Evolutionary conservation across 2,888 invertebrate species (phyloP), one percentile per base, ranked within the genome.

Genomic region (Cecidostiba fungosa): DNA sequence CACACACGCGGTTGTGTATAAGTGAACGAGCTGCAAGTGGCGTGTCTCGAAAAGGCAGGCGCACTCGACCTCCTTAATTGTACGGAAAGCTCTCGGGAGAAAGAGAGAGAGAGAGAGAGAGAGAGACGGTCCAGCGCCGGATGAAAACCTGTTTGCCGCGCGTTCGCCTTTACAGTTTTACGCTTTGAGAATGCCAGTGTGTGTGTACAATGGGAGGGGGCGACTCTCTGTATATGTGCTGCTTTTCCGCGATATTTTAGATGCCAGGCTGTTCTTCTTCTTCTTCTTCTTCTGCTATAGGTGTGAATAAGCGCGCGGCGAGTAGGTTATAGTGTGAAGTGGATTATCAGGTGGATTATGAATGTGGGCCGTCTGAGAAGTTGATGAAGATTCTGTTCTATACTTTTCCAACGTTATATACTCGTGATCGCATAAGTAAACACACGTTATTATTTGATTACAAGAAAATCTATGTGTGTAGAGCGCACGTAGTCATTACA

Each of bases 31-130:
- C 36, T 36, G n/a, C 73, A 59, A 47, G 78, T 32, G n/a, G 32
- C 50, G 66, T 77, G 82, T 50, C 69, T 80, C 79, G 62, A 69
- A 73, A 74, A 78, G 79, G 79, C 74, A 82, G 70, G 73, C 79
- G 76, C 54, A 82, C 82, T 82, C 85, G 83, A 85, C 87, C 85
- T 87, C 85, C 85, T 84, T 87, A 87, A 87, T 83, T 85, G 81
- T 82, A 70, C 76, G 83, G 78, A 83, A 80, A 81, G 77, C 54
- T 84, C 73, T 62, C 47, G 32, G 70, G n/a, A n/a, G n/a, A n/a
- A n/a, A 10, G 70, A 70, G 32, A 69, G 36, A n/a, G 36, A 26
- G 23, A 39, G 74, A 10, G 70, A 70, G 32, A 69, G 36, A n/a
- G 36, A 26, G 23, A 39, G 74, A 50, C 36, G 72, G 39, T 72